phyloP scores from a whole-genome alignment of 2,888 invertebrate species.

The Caenorhabditis macrosperma region DNA sequence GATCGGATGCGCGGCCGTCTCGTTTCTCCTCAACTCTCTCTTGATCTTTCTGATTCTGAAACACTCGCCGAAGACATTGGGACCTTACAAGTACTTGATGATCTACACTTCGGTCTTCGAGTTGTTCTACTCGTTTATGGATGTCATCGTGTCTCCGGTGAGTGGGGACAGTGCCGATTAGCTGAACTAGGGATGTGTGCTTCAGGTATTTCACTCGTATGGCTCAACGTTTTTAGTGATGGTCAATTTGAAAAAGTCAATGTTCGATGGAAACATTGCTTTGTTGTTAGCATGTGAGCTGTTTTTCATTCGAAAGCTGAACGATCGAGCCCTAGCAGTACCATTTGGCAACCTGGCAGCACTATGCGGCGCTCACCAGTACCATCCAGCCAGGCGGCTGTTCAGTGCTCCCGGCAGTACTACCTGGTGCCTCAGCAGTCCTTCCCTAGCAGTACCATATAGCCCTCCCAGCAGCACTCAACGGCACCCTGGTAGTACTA shows the following conservation, averaged over 20 bases:
- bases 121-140: slow-evolving; percentile 28
- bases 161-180: not conserved
- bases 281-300: slow-evolving; percentile 2
- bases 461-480: too few species aligned
- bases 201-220: slow-evolving; percentile 28
- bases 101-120: slow-evolving; percentile 44
- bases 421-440: too few species aligned
- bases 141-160: slow-evolving; percentile 26
- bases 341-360: too few species aligned
- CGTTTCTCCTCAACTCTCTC: slow-evolving; percentile 14
- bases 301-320: not conserved
- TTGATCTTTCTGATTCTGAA: slow-evolving; percentile 19
- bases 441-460: too few species aligned
- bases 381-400: too few species aligned
- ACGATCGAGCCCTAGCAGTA: too few species aligned
- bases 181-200: not conserved
- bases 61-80: slow-evolving; percentile 30
- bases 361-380: too few species aligned
- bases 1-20: slow-evolving; percentile 1
- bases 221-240: slow-evolving; percentile 36
- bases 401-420: too few species aligned
- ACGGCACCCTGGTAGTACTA: too few species aligned
- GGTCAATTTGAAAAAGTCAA: slow-evolving; percentile 15
- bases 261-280: not conserved
- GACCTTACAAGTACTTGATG: slow-evolving; percentile 42